Evolutionary conservation across 2,113 vertebrate species (phyloP), one percentile per base, ranked within the genome.

Genomic region (Platichthys flesus): DNA sequence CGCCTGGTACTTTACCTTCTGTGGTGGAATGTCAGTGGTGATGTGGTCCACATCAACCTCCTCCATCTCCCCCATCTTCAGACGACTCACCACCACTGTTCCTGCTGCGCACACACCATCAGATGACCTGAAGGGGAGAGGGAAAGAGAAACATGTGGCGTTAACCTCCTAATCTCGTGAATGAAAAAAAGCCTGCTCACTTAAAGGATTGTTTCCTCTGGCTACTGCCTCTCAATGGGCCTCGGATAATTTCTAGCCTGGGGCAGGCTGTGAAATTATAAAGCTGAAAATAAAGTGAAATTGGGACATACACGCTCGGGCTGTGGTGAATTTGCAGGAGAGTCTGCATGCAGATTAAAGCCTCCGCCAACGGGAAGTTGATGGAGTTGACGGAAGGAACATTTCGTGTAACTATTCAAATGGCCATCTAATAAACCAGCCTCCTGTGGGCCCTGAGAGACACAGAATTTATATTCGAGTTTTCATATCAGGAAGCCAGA

Each of bases 41-140:
- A 96, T 94, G 87, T 96, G 95, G 84, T 97, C 96, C 0, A 95
- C 78, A 70, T 96, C 95, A 1, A 93, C 96, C 74, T 97, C 96
- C 83, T 98, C 96, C 49, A 95, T 96, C 93, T 99, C 96, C 66
- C 97, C 96, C 97, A 98, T 99, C 93, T 94, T 98, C 94, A 98
- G 82, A 56, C 95, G 93, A 82, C 91, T 96, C 90, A 99, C 95
- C 94, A 98, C 95, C 93, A 98, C 95, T 63, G 94, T 96, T 79
- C 97, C 97, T 58, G 96, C 95, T 68, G 95, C 82, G 67, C 95
- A 96, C 81, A 95, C 96, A 96, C 97, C 97, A 98, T 98, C 96
- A 85, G 96, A 95, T 63, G 96, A 95, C 89, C 98, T 99, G 84
- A 13, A 74, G 18, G 20, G 59, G n/a, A 23, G 7, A 65, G 57